Evolutionary conservation across 2,113 vertebrate genomes (phyloP).

Genomic region (Guaruba guarouba): DNA sequence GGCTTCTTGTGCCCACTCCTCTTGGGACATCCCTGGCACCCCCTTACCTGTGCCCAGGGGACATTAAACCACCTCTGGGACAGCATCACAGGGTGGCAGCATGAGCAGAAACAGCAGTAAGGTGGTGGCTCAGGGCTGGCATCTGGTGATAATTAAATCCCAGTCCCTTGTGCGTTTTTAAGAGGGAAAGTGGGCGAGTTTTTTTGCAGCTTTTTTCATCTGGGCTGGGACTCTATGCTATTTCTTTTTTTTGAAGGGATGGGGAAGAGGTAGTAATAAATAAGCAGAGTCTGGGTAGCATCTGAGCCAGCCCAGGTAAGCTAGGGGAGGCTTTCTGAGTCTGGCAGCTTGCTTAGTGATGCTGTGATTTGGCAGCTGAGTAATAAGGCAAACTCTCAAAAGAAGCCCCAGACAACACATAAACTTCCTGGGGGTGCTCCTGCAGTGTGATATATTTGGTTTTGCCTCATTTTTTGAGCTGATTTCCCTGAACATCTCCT

Average conservation of each 20-base stretch:
- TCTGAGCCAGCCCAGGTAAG: background rate
- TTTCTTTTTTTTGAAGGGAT: background rate
- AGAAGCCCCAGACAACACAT: background rate
- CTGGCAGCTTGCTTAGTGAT: background rate
- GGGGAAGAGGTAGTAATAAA: background rate
- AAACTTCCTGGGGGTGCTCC: background rate
- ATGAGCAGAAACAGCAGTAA: background rate
- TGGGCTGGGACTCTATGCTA: fast-evolving
- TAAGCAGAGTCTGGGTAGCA: background rate
- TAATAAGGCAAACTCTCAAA: background rate
- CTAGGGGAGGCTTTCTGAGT: background rate
- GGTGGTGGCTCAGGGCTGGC: background rate
- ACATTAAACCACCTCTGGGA: fast-evolving
- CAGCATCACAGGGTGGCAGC: background rate
- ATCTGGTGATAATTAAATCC: background rate
- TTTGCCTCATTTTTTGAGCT: background rate
- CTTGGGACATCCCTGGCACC: background rate
- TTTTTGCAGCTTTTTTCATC: background rate
- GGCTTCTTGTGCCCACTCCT: background rate
- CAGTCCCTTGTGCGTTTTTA: background rate
- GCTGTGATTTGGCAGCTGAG: background rate
- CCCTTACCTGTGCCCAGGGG: background rate
- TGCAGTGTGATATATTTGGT: fast-evolving
- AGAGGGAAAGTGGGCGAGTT: background rate
- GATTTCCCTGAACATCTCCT: background rate